phyloP scores from a whole-genome alignment of 2,888 invertebrate species.

The Calliopum simillimum region DNA sequence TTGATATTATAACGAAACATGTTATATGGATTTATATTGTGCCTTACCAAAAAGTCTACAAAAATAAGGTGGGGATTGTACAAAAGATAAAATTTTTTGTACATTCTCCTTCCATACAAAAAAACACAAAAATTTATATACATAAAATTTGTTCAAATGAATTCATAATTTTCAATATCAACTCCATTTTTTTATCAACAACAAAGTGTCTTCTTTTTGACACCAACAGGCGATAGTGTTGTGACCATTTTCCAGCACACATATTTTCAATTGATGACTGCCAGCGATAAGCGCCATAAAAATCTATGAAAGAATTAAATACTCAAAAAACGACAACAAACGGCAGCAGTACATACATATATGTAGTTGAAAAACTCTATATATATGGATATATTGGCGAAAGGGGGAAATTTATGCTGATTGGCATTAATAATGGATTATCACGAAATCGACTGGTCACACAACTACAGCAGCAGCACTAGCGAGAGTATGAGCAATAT shows the following conservation, averaged over 20 bases:
- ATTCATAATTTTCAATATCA: too few relatives aligned
- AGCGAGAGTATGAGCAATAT: constrained; percentile 11
- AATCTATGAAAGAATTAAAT: constrained; percentile 44
- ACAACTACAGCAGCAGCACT: constrained; percentile 38
- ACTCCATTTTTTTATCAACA: constrained; percentile 32
- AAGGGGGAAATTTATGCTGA: constrained; percentile 59
- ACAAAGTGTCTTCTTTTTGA: constrained; percentile 52
- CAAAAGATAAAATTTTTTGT: too few relatives aligned
- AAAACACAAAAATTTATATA: too few relatives aligned
- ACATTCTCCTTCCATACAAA: too few relatives aligned
- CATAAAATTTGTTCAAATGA: too few relatives aligned
- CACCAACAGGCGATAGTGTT: constrained; percentile 57
- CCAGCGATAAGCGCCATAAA: constrained; percentile 57
- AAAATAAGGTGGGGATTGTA: too few relatives aligned
- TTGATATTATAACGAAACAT: too few relatives aligned
- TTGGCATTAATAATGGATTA: constrained; percentile 69
- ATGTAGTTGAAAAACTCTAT: background rate
- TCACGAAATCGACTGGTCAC: constrained; percentile 64
- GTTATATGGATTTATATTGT: too few relatives aligned
- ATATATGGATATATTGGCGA: constrained; percentile 35
- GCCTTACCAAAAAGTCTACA: too few relatives aligned
- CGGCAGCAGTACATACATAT: constrained; percentile 11
- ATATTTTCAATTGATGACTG: constrained; percentile 43
- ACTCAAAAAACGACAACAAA: constrained; percentile 24
- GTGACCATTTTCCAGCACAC: constrained; percentile 38